Evolutionary conservation across 2,888 invertebrate genomes (phyloP).

Genomic region (Lysandra bellargus): DNA sequence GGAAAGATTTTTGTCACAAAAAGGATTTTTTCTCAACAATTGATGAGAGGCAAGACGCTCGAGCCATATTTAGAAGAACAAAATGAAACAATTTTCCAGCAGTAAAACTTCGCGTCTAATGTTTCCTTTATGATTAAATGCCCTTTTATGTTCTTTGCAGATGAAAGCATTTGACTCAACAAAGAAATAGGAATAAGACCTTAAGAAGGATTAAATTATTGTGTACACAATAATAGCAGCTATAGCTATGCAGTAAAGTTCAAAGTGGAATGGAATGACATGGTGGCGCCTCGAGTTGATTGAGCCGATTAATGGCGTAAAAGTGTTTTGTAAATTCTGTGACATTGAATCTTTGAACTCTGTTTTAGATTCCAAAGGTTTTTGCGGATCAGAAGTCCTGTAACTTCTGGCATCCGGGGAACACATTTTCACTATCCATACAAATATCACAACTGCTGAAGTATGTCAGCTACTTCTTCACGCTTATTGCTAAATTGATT

Average conservation of each 20-base stretch:
- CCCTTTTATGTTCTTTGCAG: constrained; percentile 29
- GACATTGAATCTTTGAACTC: neutral
- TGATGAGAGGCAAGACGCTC: constrained; percentile 50
- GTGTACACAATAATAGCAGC: neutral
- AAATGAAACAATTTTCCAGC: constrained; percentile 32
- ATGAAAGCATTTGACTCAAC: constrained; percentile 19
- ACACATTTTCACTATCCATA: no score
- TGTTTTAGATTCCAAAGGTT: neutral
- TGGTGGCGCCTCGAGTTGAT: neutral
- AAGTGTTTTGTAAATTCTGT: neutral
- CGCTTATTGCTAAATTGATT: no score
- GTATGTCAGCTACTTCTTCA: no score
- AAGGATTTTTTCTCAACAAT: constrained; percentile 52
- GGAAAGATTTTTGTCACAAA: constrained; percentile 60
- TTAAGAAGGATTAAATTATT: constrained; percentile 16
- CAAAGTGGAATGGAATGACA: neutral
- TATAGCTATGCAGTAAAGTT: neutral
- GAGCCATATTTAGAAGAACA: constrained; percentile 31
- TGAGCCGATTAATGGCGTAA: constrained; percentile 12
- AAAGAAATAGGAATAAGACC: neutral
- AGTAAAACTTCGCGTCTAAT: constrained; percentile 31
- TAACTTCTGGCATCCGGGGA: no score
- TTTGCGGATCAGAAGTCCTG: neutral
- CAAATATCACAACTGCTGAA: no score
- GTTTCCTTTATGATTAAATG: constrained; percentile 29